These are phyloP conservation scores for Brachionus rubens DNA, from an alignment of 1,140 invertebrate species.

Conservation along the genomic window DNA sequence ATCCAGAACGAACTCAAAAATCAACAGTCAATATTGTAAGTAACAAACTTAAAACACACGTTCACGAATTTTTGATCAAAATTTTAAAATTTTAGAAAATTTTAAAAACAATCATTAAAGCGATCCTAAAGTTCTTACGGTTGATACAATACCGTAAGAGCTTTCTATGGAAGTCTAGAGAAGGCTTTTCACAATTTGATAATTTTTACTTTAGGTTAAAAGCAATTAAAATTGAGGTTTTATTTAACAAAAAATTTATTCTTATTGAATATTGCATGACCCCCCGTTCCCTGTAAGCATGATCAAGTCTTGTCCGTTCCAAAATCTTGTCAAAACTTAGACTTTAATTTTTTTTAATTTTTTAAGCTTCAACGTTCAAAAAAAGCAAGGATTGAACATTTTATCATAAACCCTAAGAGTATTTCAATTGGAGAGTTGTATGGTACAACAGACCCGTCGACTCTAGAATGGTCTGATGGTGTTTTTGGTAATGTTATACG, in stretches of 20 bases:
- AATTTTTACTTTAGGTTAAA: conserved; percentile 21
- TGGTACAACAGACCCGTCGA: conserved; percentile 77
- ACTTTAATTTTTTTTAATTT: conserved; percentile 10
- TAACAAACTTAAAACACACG: too few species aligned
- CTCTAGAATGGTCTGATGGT: conserved; percentile 79
- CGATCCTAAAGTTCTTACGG: conserved; percentile 64
- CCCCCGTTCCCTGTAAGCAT: too few species aligned
- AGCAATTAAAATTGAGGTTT: conserved; percentile 30
- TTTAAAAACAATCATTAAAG: conserved; percentile 70
- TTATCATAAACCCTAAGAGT: conserved; percentile 74
- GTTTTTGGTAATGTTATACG: conserved; percentile 62
- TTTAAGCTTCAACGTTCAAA: conserved; percentile 15
- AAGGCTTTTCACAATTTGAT: background rate
- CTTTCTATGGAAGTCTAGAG: background rate
- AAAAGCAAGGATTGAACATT: conserved; percentile 23
- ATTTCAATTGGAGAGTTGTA: conserved; percentile 75
- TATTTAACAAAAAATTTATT: background rate
- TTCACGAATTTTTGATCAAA: too few species aligned
- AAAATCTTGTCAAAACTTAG: background rate
- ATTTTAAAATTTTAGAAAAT: background rate
- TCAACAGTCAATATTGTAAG: background rate
- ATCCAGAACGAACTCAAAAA: background rate
- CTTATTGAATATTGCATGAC: too few species aligned
- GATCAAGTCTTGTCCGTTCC: background rate
- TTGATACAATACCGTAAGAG: background rate